phyloP scores from a whole-genome alignment of 2,888 invertebrate species.

The Acanthosoma haemorrhoidale region DNA sequence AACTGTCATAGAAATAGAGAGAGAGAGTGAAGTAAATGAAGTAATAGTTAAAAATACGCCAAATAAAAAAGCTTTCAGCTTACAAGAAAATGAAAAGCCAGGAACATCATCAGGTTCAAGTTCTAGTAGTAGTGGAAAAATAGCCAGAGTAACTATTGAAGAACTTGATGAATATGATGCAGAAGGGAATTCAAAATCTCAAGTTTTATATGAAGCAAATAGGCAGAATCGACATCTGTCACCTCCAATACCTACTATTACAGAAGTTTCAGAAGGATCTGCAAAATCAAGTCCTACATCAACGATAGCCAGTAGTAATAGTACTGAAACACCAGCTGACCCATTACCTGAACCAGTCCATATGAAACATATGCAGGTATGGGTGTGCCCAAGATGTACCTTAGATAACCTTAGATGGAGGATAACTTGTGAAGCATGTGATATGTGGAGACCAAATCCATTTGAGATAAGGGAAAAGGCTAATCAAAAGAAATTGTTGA shows the following conservation, averaged over 20 bases:
- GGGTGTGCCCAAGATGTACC: constrained; percentile 59
- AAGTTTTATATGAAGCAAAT: constrained; percentile 40
- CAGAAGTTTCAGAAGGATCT: constrained; percentile 41
- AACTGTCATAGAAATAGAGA: neutral
- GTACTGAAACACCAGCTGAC: neutral
- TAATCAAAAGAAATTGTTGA: neutral
- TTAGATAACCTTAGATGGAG: constrained; percentile 57
- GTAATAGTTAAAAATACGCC: neutral
- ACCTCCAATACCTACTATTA: constrained; percentile 42
- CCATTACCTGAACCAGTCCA: constrained; percentile 24
- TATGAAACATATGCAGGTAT: constrained; percentile 42
- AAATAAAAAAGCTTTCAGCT: neutral
- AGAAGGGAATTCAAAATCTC: constrained; percentile 38
- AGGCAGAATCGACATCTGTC: constrained; percentile 39
- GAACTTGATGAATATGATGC: constrained; percentile 40
- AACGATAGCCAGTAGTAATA: constrained; percentile 33
- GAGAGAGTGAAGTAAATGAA: neutral
- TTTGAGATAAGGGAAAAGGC: constrained; percentile 32
- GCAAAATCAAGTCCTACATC: constrained; percentile 36
- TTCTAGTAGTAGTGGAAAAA: constrained; percentile 22
- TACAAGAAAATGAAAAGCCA: constrained; percentile 1
- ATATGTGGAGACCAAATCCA: constrained; percentile 49
- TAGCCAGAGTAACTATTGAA: constrained; percentile 39
- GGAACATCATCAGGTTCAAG: neutral
- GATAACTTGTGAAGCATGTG: constrained; percentile 59